These are phyloP conservation scores for Engraulis encrasicolus DNA, from an alignment of 2,113 vertebrate species.

Conservation along the genomic window DNA sequence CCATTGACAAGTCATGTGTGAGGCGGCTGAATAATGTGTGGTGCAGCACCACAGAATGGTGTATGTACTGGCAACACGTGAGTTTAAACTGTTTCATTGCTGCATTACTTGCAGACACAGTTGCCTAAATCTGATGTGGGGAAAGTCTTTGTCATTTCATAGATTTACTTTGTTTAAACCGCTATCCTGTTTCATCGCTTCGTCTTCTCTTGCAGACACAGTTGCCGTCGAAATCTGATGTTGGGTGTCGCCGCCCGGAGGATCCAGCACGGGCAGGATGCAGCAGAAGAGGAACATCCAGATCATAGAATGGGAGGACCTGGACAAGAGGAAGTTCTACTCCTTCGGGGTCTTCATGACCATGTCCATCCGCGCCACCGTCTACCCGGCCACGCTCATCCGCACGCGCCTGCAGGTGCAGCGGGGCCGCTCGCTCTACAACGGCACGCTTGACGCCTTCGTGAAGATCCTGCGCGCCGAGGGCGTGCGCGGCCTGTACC, in stretches of 20 bases:
- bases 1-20: too few species aligned
- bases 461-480: slow-evolving; percentile 88
- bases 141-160: too few species aligned
- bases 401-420: slow-evolving; percentile 93
- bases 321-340: slow-evolving; percentile 98
- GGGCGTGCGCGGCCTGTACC: slow-evolving; percentile 85
- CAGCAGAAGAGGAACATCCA: slow-evolving; percentile 85
- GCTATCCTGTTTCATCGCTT: background rate
- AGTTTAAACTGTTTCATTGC: too few species aligned
- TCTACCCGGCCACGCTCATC: slow-evolving; percentile 94
- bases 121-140: too few species aligned
- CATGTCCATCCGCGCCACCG: slow-evolving; percentile 88
- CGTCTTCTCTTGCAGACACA: background rate
- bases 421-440: slow-evolving; percentile 90
- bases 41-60: too few species aligned
- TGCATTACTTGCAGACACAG: too few species aligned
- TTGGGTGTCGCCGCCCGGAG: background rate
- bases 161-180: background rate
- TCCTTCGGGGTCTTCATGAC: slow-evolving; percentile 93
- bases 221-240: slow-evolving; percentile 30
- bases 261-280: slow-evolving; percentile 69
- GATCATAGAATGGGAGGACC: slow-evolving; percentile 98
- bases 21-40: too few species aligned
- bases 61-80: too few species aligned
- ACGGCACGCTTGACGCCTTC: slow-evolving; percentile 90